These are phyloP conservation scores for Aleadryas rufinucha DNA, from an alignment of 2,113 vertebrate genomes.

Conservation along the genomic window DNA sequence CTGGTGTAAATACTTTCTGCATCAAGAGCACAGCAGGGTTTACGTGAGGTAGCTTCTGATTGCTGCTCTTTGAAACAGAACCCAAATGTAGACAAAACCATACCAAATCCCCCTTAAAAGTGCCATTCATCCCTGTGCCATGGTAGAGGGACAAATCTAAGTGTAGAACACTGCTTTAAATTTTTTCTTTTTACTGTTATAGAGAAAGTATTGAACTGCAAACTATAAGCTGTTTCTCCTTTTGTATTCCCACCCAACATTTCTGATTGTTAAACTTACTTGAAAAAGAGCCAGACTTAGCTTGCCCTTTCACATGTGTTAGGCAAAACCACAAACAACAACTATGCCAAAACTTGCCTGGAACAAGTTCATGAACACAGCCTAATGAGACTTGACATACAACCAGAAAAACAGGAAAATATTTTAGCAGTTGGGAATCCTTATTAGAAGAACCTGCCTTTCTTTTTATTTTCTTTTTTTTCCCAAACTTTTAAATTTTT, in stretches of 20 bases:
- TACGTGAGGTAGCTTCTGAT: neutral
- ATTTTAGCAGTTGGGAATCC: neutral
- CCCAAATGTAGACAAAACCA: neutral
- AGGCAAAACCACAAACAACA: conserved; percentile 43
- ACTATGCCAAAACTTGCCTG: conserved; percentile 38
- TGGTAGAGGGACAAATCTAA: neutral
- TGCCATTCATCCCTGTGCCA: neutral
- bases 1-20: neutral
- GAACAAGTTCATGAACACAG: conserved; percentile 19
- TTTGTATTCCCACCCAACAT: neutral
- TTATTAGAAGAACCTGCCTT: neutral
- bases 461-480: neutral
- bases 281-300: conserved; percentile 15
- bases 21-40: neutral
- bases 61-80: neutral
- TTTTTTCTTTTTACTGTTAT: neutral
- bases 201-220: neutral
- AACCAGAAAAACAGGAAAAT: conserved; percentile 60
- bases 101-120: neutral
- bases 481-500: neutral
- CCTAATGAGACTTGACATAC: neutral
- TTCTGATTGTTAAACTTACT: conserved; percentile 4
- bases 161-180: neutral
- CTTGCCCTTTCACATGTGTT: conserved; percentile 11
- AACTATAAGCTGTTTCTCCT: neutral